Conservation (phyloP, 1,140 invertebrate genomes). For the Apocrypta bakeri region DNA sequence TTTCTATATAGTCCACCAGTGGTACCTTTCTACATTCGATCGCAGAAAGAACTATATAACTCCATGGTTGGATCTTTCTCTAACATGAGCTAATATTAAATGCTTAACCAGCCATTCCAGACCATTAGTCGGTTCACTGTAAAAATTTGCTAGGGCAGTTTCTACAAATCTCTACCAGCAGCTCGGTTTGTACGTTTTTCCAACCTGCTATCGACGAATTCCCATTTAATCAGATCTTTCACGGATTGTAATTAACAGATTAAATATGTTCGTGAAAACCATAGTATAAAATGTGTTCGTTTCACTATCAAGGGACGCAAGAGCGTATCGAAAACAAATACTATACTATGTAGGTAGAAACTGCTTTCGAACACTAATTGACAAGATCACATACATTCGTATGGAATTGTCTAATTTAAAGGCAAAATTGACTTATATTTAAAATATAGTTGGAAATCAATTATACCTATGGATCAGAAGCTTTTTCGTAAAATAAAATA, state of each 20-base stretch:
- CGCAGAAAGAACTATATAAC: constrained; percentile 3
- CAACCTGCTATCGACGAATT: background rate
- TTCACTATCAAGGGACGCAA: too few relatives aligned
- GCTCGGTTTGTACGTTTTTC: background rate
- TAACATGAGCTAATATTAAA: constrained; percentile 9
- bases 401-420: too few relatives aligned
- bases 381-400: too few relatives aligned
- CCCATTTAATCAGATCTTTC: background rate
- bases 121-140: background rate
- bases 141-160: background rate
- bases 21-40: background rate
- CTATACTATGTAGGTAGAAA: too few relatives aligned
- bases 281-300: too few relatives aligned
- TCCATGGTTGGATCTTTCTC: background rate
- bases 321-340: too few relatives aligned
- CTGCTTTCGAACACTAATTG: too few relatives aligned
- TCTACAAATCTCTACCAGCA: background rate
- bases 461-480: too few relatives aligned
- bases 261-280: background rate
- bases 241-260: background rate
- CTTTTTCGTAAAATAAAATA: too few relatives aligned
- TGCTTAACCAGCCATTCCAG: constrained; percentile 18
- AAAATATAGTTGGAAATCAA: too few relatives aligned
- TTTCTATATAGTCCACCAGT: background rate
- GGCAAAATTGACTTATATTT: too few relatives aligned